A percentile compares a stretch with the other conserved stretches of the same genome.
phyloP scores from a whole-genome alignment of 2,888 invertebrate genomes.

The Drosophila emarginata region DNA sequence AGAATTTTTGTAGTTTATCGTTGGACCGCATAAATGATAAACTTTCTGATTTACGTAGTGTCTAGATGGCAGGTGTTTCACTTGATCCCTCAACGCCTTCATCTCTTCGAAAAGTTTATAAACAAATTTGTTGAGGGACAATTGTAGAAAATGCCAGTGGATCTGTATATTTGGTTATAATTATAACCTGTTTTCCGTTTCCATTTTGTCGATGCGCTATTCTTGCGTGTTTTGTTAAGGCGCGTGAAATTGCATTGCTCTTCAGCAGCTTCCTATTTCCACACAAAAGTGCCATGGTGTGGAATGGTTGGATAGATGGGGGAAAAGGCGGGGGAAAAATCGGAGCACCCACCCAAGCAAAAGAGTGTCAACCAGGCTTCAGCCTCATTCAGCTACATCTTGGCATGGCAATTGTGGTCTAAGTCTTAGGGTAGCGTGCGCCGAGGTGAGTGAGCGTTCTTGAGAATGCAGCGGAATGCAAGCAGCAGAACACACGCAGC shows the following conservation, averaged over 20 bases:
- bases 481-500: conserved; percentile 76
- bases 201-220: conserved; percentile 37
- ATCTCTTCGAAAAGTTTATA: conserved; percentile 1
- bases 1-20: conserved; percentile 30
- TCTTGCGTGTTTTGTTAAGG: conserved; percentile 66
- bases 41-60: conserved; percentile 64
- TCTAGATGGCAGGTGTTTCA: conserved; percentile 55
- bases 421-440: conserved; percentile 50
- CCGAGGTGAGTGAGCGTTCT: conserved; percentile 60
- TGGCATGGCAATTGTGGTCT: conserved; percentile 18
- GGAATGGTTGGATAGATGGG: not conserved
- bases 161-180: conserved; percentile 53
- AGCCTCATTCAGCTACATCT: conserved; percentile 44
- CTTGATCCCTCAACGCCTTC: not conserved
- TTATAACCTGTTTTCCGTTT: conserved; percentile 57
- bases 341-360: conserved; percentile 63
- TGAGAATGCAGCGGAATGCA: conserved; percentile 67
- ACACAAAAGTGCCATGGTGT: conserved; percentile 8
- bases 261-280: conserved; percentile 48
- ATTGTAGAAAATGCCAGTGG: conserved; percentile 38
- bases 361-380: conserved; percentile 61
- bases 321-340: not conserved
- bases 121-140: conserved; percentile 54
- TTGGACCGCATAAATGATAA: conserved; percentile 52
- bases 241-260: conserved; percentile 63